Conservation (phyloP, 2,797 vertebrate species). For the Xerus rutilus region DNA sequence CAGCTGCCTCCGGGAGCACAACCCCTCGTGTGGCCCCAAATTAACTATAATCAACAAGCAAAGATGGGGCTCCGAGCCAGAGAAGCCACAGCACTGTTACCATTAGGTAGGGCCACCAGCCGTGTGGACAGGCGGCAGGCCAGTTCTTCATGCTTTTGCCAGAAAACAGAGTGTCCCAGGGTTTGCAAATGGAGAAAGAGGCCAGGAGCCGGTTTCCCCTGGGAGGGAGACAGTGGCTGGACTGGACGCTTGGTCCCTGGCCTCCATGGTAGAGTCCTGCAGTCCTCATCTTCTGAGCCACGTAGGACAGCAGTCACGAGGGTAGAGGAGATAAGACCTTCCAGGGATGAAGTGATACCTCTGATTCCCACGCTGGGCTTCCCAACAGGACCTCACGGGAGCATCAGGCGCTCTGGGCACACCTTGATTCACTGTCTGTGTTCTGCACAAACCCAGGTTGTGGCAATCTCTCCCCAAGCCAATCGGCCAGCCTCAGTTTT, state of each 20-base stretch:
- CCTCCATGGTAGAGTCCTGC: too few relatives aligned
- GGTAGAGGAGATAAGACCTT: not conserved
- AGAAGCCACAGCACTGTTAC: not conserved
- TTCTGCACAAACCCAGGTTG: not conserved
- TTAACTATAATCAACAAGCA: not conserved
- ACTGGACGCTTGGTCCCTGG: rapidly evolving
- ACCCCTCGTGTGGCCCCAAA: rapidly evolving
- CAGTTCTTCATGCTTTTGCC: too few relatives aligned
- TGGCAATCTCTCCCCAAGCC: not conserved
- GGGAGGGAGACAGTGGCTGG: too few relatives aligned
- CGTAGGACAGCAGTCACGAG: rapidly evolving
- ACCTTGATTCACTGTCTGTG: too few relatives aligned
- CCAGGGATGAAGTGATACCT: too few relatives aligned
- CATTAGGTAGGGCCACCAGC: too few relatives aligned
- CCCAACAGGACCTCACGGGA: too few relatives aligned
- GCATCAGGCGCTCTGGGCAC: too few relatives aligned
- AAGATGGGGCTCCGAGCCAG: too few relatives aligned
- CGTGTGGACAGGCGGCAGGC: not conserved
- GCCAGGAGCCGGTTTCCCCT: not conserved
- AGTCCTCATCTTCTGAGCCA: not conserved
- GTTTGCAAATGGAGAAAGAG: too few relatives aligned
- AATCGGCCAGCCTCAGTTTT: not conserved
- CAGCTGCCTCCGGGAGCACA: rapidly evolving
- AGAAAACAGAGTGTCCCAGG: too few relatives aligned
- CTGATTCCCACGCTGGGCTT: not conserved